Conservation (phyloP, 2,888 invertebrate genomes). For the Aelia acuminata region DNA sequence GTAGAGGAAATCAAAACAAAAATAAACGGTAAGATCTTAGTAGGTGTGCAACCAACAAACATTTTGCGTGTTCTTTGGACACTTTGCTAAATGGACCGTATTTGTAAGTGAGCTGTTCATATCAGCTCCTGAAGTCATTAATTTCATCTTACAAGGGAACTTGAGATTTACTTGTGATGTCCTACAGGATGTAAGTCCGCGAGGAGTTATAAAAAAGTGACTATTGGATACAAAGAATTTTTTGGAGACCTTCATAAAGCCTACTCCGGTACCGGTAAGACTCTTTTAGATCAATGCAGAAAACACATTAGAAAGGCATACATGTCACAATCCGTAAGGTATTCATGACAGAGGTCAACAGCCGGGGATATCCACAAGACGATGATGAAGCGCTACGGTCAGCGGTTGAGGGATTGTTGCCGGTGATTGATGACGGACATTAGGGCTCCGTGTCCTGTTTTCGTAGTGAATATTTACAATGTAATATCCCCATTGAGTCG, state of each 20-base stretch:
- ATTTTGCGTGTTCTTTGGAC: too few relatives aligned
- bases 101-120: too few relatives aligned
- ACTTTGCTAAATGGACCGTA: too few relatives aligned
- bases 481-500: conserved; percentile 23
- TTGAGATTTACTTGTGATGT: too few relatives aligned
- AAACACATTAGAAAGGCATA: neutral
- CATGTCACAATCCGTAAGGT: neutral
- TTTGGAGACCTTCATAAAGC: neutral
- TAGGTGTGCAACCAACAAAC: too few relatives aligned
- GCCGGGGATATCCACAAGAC: neutral
- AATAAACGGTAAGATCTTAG: too few relatives aligned
- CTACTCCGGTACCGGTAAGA: neutral
- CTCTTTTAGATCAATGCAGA: neutral
- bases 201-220: too few relatives aligned
- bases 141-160: too few relatives aligned
- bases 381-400: conserved; percentile 1
- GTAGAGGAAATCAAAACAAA: too few relatives aligned
- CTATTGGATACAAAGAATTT: too few relatives aligned
- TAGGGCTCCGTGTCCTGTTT: conserved; percentile 18
- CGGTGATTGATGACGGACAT: neutral
- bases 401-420: neutral
- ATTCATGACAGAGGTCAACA: neutral
- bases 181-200: too few relatives aligned
- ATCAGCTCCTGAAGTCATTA: too few relatives aligned
- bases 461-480: conserved; percentile 35